Evolutionary conservation across 2,113 vertebrate genomes (phyloP).

Genomic region (Mastomys coucha): DNA sequence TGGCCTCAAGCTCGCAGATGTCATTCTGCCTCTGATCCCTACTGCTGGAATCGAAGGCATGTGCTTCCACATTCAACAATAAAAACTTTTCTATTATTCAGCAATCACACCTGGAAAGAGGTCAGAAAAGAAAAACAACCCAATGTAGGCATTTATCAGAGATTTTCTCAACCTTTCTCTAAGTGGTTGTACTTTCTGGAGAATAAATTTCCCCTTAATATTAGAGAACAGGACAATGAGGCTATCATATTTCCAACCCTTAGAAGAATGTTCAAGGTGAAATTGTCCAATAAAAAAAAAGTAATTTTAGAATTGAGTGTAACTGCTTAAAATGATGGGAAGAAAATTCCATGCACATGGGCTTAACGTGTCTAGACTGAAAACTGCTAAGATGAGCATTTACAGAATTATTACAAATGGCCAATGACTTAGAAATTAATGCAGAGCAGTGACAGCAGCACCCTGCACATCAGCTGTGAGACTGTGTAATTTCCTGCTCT

Average conservation of each 20-base stretch:
- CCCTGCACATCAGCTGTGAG: slow-evolving; percentile 70
- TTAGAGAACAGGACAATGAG: slow-evolving; percentile 44
- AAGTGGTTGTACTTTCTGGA: slow-evolving; percentile 20
- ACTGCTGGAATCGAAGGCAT: background rate
- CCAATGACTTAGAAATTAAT: slow-evolving; percentile 78
- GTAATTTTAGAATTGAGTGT: slow-evolving; percentile 71
- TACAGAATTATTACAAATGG: slow-evolving; percentile 75
- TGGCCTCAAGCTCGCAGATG: background rate
- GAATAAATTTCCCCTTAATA: slow-evolving; percentile 49
- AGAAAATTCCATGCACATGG: slow-evolving; percentile 56
- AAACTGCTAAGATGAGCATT: slow-evolving; percentile 69
- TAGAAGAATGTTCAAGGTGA: slow-evolving; percentile 63
- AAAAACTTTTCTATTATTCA: background rate
- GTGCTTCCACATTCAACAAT: background rate
- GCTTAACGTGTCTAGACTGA: slow-evolving; percentile 75
- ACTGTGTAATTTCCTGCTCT: slow-evolving; percentile 76
- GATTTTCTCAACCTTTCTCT: background rate
- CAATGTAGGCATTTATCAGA: background rate
- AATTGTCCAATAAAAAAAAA: slow-evolving; percentile 70
- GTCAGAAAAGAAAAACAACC: background rate
- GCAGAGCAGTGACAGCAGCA: slow-evolving; percentile 60
- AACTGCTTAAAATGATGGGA: slow-evolving; percentile 62
- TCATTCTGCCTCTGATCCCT: background rate
- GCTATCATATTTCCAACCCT: slow-evolving; percentile 55
- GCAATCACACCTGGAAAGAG: background rate